These are phyloP conservation scores for Xylocampa areola DNA, from an alignment of 2,888 invertebrate genomes.

Conservation along the genomic window DNA sequence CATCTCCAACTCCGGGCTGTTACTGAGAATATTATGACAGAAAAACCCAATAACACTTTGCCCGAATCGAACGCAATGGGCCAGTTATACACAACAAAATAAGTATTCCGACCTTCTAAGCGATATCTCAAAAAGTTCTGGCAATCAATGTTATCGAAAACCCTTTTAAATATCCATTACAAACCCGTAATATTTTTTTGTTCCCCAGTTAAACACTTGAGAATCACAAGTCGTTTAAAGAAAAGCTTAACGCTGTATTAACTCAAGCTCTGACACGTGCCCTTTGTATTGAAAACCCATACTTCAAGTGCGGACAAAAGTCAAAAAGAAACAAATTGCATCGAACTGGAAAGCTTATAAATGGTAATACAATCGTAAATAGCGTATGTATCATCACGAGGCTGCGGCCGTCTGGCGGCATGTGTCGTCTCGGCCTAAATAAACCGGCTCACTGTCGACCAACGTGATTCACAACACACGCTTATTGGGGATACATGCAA, in stretches of 20 bases:
- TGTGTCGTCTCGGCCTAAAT: conserved; percentile 74
- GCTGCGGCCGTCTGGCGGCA: conserved; percentile 54
- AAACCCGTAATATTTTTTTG: conserved; percentile 4
- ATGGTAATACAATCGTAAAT: conserved; percentile 61
- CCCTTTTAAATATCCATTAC: neutral
- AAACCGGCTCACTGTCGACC: conserved; percentile 72
- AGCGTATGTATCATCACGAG: conserved; percentile 56
- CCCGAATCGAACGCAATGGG: too few relatives aligned
- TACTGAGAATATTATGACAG: too few relatives aligned
- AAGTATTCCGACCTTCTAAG: too few relatives aligned
- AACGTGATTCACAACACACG: conserved; percentile 46
- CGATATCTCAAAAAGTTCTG: neutral
- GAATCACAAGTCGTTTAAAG: conserved; percentile 15
- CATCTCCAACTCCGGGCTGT: too few relatives aligned
- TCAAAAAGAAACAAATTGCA: conserved; percentile 39
- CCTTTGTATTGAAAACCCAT: conserved; percentile 31
- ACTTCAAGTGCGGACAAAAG: conserved; percentile 19
- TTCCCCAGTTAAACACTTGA: conserved; percentile 17
- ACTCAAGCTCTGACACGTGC: conserved; percentile 38
- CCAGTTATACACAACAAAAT: too few relatives aligned
- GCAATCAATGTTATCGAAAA: neutral
- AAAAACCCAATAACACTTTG: too few relatives aligned
- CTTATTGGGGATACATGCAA: conserved; percentile 54
- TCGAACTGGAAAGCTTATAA: conserved; percentile 53
- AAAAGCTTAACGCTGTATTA: conserved; percentile 30